A percentile compares a stretch with the other conserved stretches of the same genome.
Evolutionary conservation across 1,140 invertebrate genomes (phyloP).

Genomic region (Rhyzopertha dominica): DNA sequence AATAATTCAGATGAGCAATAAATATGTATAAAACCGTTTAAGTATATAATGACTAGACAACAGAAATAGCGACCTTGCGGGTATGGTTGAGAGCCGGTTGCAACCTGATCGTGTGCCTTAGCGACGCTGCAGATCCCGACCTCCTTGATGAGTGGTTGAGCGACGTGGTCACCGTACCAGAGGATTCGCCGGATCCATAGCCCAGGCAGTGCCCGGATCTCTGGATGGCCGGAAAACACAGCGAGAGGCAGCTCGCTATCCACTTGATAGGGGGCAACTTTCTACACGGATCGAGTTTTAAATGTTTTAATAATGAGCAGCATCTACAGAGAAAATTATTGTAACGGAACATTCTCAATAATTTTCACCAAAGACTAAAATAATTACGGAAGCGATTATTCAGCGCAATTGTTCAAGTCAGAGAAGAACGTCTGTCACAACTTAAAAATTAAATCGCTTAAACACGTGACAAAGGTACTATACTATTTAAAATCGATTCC

Average conservation of each 20-base stretch:
- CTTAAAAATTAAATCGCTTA: too few species aligned
- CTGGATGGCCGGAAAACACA: constrained; percentile 37
- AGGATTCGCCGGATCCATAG: constrained; percentile 33
- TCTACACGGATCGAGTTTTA: constrained; percentile 36
- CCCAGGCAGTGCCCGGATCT: constrained; percentile 33
- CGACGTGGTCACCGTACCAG: constrained; percentile 40
- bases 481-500: too few species aligned
- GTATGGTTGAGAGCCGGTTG: constrained; percentile 31
- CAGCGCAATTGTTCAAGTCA: too few species aligned
- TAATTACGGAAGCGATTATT: too few species aligned
- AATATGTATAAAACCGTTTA: neutral
- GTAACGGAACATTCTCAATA: too few species aligned
- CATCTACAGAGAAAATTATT: constrained; percentile 24
- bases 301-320: constrained; percentile 30
- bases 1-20: neutral
- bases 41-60: constrained; percentile 37
- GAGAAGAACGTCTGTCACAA: too few species aligned
- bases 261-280: constrained; percentile 42
- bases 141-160: constrained; percentile 39
- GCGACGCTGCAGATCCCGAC: constrained; percentile 34
- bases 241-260: constrained; percentile 36
- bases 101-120: constrained; percentile 40
- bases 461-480: too few species aligned
- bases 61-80: constrained; percentile 37
- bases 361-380: too few species aligned